These are phyloP conservation scores for Cyprinodon brontotheroides DNA, from an alignment of 2,113 vertebrate species.

Conservation along the genomic window DNA sequence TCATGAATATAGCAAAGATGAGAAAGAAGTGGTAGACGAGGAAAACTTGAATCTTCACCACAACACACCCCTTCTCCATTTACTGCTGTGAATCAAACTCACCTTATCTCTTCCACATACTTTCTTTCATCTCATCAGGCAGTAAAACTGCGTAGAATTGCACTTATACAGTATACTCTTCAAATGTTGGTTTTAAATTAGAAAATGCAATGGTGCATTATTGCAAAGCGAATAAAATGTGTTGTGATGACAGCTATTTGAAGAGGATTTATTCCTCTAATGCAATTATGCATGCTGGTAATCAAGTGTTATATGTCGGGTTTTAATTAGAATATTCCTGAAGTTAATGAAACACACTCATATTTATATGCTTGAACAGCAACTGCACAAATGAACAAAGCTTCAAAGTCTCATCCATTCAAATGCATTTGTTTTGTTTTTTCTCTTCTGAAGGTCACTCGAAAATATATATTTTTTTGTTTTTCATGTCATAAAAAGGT, in stretches of 20 bases:
- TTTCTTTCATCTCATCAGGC: slow-evolving; percentile 29
- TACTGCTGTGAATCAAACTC: slow-evolving; percentile 9
- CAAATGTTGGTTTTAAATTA: slow-evolving; percentile 33
- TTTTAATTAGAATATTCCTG: slow-evolving; percentile 20
- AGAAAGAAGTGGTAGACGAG: slow-evolving; percentile 41
- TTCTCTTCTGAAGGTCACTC: slow-evolving; percentile 14
- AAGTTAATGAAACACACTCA: slow-evolving; percentile 33
- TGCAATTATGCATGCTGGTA: slow-evolving; percentile 44
- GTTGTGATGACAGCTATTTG: slow-evolving; percentile 13
- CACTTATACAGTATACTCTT: slow-evolving; percentile 26
- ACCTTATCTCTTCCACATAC: slow-evolving; percentile 11
- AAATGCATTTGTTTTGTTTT: slow-evolving; percentile 1
- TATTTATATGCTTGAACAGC: slow-evolving; percentile 9
- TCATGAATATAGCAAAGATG: slow-evolving; percentile 64
- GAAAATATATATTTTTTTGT: neutral
- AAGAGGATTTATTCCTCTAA: slow-evolving; percentile 32
- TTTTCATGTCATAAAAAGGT: neutral
- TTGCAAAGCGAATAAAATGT: slow-evolving; percentile 14
- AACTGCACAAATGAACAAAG: slow-evolving; percentile 1
- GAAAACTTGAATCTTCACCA: slow-evolving; percentile 31
- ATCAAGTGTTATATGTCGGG: slow-evolving; percentile 32
- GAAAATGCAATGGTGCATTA: slow-evolving; percentile 41
- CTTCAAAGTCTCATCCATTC: neutral
- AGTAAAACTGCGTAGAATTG: slow-evolving; percentile 19
- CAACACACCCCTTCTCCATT: slow-evolving; percentile 1